These are phyloP conservation scores for Julus scandinavius DNA, from an alignment of 2,888 invertebrate genomes.

Conservation along the genomic window DNA sequence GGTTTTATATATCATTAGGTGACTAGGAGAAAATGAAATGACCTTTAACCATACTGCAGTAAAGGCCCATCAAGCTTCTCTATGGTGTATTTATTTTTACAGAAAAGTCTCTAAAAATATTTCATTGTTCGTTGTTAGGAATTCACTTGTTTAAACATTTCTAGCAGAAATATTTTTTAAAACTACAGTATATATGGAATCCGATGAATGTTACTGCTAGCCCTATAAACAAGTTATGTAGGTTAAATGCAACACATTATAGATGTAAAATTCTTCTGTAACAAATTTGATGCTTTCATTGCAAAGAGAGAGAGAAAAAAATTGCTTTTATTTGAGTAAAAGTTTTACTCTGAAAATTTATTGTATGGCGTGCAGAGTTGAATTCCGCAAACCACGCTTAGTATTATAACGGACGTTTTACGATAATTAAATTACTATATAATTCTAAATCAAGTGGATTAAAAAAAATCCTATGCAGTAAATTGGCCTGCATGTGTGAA, in stretches of 20 bases:
- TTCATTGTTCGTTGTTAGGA: too few species aligned
- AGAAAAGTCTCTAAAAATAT: too few species aligned
- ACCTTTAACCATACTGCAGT: too few species aligned
- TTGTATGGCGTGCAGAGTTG: neutral
- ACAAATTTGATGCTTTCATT: neutral
- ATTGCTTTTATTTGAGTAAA: neutral
- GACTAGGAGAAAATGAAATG: too few species aligned
- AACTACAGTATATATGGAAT: too few species aligned
- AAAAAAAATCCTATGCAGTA: neutral
- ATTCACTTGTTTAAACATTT: too few species aligned
- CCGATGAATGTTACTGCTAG: too few species aligned
- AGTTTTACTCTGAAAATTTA: neutral
- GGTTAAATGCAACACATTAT: neutral
- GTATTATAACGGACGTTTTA: neutral
- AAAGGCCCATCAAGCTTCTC: too few species aligned
- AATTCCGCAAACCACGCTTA: constrained; percentile 26
- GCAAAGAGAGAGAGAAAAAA: neutral
- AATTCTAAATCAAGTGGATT: constrained; percentile 12
- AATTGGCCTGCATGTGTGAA: constrained; percentile 19
- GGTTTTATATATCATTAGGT: too few species aligned
- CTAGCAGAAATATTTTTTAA: too few species aligned
- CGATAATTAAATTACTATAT: constrained; percentile 12
- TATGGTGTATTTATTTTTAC: too few species aligned
- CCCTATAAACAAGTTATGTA: too few species aligned
- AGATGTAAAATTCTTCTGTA: neutral